Percentiles rank a stretch among this genome's conserved stretches.
phyloP scores from a whole-genome alignment of 2,797 vertebrate genomes.

The Manis javanica region DNA sequence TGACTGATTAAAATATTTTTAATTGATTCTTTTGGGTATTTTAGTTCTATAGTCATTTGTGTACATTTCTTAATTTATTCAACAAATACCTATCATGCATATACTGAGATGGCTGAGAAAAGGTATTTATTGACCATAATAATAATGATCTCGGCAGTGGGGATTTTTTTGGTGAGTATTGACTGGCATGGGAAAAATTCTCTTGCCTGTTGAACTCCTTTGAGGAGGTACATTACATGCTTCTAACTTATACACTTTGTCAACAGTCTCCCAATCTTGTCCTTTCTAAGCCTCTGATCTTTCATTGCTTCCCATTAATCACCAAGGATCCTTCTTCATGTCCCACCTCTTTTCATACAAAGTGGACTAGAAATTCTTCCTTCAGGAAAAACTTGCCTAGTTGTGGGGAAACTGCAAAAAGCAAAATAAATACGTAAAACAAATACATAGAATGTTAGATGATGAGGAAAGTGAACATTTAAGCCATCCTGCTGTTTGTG shows the following conservation, averaged over 20 bases:
- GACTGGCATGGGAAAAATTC: background rate
- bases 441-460: background rate
- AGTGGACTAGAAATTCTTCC: background rate
- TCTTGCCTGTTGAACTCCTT: background rate
- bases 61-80: slow-evolving; percentile 41
- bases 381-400: background rate
- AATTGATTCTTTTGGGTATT: background rate
- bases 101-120: background rate
- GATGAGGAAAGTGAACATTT: background rate
- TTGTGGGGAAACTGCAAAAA: background rate
- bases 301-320: background rate
- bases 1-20: slow-evolving; percentile 51
- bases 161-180: background rate
- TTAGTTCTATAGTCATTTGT: slow-evolving; percentile 21
- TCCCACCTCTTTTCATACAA: background rate
- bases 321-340: background rate
- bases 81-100: background rate
- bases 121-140: background rate
- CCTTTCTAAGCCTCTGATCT: background rate
- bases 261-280: background rate
- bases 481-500: background rate
- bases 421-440: background rate
- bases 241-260: background rate
- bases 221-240: background rate
- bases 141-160: background rate